These are phyloP conservation scores for Pygoscelis adeliae DNA, from an alignment of 2,113 vertebrate genomes.

Conservation along the genomic window DNA sequence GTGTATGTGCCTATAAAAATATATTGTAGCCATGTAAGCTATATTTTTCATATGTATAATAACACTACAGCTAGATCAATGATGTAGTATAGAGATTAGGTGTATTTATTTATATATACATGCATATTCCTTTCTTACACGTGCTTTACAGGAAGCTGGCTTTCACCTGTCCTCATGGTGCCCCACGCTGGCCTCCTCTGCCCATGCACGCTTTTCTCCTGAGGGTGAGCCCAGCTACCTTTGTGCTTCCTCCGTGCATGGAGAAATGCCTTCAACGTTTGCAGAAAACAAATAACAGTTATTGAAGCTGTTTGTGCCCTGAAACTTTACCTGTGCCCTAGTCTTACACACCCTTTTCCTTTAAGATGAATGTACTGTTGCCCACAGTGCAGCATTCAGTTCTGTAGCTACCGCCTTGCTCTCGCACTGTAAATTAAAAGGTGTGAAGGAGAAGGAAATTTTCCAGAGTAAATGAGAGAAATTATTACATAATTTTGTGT, in stretches of 20 bases:
- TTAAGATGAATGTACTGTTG: background rate
- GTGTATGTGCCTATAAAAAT: background rate
- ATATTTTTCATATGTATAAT: background rate
- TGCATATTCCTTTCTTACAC: background rate
- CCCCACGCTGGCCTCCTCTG: background rate
- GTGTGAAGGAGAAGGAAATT: conserved; percentile 15
- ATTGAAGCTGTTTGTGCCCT: conserved; percentile 22
- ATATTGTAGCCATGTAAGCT: background rate
- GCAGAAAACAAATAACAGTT: conserved; percentile 33
- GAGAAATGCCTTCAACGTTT: conserved; percentile 40
- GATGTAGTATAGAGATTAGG: background rate
- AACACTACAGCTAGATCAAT: background rate
- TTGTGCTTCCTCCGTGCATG: conserved; percentile 1
- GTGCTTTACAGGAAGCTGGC: background rate
- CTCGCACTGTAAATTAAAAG: conserved; percentile 43
- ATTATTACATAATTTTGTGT: conserved; percentile 67
- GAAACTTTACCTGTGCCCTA: conserved; percentile 46
- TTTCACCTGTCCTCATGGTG: background rate
- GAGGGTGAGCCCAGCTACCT: background rate
- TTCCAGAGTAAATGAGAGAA: conserved; percentile 14
- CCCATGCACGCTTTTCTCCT: background rate
- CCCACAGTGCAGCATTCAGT: background rate
- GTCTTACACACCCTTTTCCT: background rate
- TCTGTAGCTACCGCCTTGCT: background rate
- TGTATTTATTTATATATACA: background rate